A percentile compares a stretch with the other conserved stretches of the same genome.
Evolutionary conservation across 1,140 invertebrate genomes (phyloP).

Genomic region (Pentalonia nigronervosa): DNA sequence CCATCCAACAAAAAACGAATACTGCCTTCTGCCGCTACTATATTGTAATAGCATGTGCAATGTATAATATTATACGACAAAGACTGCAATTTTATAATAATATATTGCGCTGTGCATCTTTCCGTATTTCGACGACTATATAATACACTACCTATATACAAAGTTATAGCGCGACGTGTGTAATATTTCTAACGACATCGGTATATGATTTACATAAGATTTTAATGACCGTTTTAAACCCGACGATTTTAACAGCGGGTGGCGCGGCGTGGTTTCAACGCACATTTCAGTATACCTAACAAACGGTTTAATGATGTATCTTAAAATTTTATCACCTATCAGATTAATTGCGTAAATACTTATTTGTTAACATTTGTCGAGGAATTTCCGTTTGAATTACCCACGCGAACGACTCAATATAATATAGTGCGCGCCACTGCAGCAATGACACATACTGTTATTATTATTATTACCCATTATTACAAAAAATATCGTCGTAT

Average conservation of each 20-base stretch:
- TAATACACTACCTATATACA: not conserved
- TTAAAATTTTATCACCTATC: conserved; percentile 52
- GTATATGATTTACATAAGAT: conserved; percentile 2
- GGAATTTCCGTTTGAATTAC: conserved; percentile 3
- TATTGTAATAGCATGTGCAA: not conserved
- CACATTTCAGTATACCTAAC: not conserved
- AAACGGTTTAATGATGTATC: conserved; percentile 29
- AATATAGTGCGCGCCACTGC: not conserved
- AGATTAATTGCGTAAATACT: conserved; percentile 42
- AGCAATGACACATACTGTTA: not conserved
- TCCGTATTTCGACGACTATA: not conserved
- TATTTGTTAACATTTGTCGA: not conserved
- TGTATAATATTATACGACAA: not conserved
- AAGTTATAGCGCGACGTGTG: not conserved
- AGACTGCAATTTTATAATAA: not conserved
- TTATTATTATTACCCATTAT: not conserved
- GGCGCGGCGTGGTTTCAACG: not conserved
- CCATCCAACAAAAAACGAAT: not conserved
- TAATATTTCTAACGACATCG: not conserved
- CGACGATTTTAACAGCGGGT: conserved; percentile 36
- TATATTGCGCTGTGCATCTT: not conserved
- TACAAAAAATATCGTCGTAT: not conserved
- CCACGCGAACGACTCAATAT: not conserved
- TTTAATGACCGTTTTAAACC: conserved; percentile 31
- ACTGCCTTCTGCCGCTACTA: not conserved